A percentile compares a stretch with the other conserved stretches of the same genome.
Evolutionary conservation across 2,113 vertebrate genomes (phyloP).

Genomic region (Chaetura pelagica): DNA sequence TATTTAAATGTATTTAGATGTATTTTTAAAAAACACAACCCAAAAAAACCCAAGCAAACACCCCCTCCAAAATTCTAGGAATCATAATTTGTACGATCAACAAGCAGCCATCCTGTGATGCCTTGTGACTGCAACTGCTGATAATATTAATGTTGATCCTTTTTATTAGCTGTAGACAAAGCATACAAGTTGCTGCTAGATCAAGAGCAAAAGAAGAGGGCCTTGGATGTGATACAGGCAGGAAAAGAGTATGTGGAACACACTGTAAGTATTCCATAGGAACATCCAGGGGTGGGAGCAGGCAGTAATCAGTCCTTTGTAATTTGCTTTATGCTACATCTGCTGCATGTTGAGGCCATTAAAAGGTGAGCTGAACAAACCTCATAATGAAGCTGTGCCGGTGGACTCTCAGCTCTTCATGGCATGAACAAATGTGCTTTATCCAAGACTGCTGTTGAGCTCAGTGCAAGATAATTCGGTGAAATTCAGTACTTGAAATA

Average conservation of each 20-base stretch:
- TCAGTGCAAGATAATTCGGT: not conserved
- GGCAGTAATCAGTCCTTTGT: accelerated
- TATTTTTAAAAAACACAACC: not conserved
- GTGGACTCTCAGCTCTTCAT: not conserved
- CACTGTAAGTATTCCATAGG: constrained; percentile 81
- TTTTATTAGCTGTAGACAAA: constrained; percentile 93
- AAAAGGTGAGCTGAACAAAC: not conserved
- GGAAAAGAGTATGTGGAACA: constrained; percentile 97
- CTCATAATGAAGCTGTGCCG: not conserved
- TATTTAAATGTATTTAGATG: not conserved
- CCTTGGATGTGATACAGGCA: constrained; percentile 94
- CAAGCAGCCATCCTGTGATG: not conserved
- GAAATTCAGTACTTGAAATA: constrained; percentile 27
- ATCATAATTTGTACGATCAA: not conserved
- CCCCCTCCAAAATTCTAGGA: not conserved
- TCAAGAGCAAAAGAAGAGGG: constrained; percentile 96
- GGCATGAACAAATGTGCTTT: not conserved
- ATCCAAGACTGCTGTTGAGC: not conserved
- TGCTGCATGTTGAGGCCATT: not conserved
- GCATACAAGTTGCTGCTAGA: constrained; percentile 95
- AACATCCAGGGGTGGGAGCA: not conserved
- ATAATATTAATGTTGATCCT: constrained; percentile 67
- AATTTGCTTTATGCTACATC: not conserved
- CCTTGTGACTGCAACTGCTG: constrained; percentile 51
- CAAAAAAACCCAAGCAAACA: not conserved